phyloP scores from a whole-genome alignment of 2,888 invertebrate genomes.

The Biston betularia region DNA sequence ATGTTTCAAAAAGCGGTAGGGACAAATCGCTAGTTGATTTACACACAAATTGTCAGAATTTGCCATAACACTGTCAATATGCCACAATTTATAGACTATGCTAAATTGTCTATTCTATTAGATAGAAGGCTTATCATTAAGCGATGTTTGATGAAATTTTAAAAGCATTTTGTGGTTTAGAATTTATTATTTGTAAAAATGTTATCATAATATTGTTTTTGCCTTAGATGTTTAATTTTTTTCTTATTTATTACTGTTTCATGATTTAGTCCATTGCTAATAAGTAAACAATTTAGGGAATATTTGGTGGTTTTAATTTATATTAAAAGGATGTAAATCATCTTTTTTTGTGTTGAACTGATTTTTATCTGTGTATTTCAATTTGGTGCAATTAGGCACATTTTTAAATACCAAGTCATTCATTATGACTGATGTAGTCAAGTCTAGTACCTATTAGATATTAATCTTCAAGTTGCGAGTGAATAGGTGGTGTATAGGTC shows the following conservation, averaged over 20 bases:
- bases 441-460: no score
- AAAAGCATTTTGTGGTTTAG: constrained; percentile 53
- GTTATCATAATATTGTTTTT: neutral
- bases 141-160: constrained; percentile 55
- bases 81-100: constrained; percentile 56
- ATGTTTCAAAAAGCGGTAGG: constrained; percentile 29
- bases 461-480: no score
- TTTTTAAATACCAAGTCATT: no score
- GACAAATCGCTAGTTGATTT: constrained; percentile 53
- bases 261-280: neutral
- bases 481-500: no score
- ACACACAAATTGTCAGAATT: constrained; percentile 68
- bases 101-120: constrained; percentile 43
- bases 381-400: no score
- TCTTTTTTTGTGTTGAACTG: neutral
- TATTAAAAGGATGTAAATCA: no score
- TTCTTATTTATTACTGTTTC: neutral
- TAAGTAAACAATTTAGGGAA: no score
- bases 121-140: constrained; percentile 46
- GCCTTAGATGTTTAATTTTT: neutral
- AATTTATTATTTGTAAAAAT: constrained; percentile 47
- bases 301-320: no score
- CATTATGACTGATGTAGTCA: no score
- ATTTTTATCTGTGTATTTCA: neutral
- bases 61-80: constrained; percentile 65